Base-by-base conservation (phyloP, 2,888 invertebrate genomes). In the Anodontia alba region DNA sequence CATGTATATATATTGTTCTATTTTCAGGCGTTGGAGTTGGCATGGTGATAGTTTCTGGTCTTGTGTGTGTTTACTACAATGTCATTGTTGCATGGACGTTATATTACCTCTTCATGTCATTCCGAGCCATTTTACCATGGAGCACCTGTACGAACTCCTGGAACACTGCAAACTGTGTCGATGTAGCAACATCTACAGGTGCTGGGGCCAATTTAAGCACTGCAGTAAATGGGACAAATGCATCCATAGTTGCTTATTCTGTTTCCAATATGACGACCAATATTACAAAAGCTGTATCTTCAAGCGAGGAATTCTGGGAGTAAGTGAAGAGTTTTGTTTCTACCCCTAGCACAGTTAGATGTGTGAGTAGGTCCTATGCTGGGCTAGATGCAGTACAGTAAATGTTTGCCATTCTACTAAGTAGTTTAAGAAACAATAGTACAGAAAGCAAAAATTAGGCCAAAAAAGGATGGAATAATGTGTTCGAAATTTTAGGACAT, bases 61-160 rank as follows among this genome's bases (percentile, higher is more conserved):
- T 95, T 33, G 93, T 94, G n/a, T 94, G 94, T 82, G 90, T 95
- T 73, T 95, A 95, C 87, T 95, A 95, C 89, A 95, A 95, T 81
- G 93, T 95, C 70, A 94, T 95, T 80, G 93, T 95, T 68, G 92
- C 94, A 15, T 95, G 94, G 94, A 94, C 94, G 1, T 82, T 95
- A 20, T 95, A 94, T 84, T 95, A 94, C 86, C 89, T 95, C 38
- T 92, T 93, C 84, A 91, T 91, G 89, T 94, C 94, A 2, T 93
- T 95, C 87, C 86, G 90, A 5, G 87, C 90, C 23, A 89, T 89
- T 20, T 85, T 95, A 70, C 94, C 94, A 2, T 95, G 95, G 95
- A 90, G 92, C 49, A 88, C 89, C 5, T 95, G 95, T 79, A 88
- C 90, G 51, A 94, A 94, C 78, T 76, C 75, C 36, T 94, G 94